Percentiles rank a stretch among this genome's conserved stretches.
Evolutionary conservation across 1,140 invertebrate species (phyloP).

Genomic region (Vollenhovia emeryi): DNA sequence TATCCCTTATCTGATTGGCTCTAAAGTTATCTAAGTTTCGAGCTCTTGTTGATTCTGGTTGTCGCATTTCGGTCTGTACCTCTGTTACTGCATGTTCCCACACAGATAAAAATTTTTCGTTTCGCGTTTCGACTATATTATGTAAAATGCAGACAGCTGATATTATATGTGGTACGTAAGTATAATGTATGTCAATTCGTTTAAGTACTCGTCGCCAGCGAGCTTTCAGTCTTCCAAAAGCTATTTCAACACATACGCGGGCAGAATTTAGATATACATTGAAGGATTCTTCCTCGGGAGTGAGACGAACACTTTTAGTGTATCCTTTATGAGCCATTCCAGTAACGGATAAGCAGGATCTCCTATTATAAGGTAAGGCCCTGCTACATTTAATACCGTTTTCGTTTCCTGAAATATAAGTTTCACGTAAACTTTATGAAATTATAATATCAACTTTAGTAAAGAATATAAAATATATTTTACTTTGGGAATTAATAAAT

Average conservation of each 20-base stretch:
- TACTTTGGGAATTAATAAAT: neutral
- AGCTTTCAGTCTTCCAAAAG: constrained; percentile 3
- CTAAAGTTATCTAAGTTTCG: neutral
- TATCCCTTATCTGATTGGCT: neutral
- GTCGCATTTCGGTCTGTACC: neutral
- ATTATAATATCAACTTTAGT: neutral
- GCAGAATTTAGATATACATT: constrained; percentile 2
- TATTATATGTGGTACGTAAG: neutral
- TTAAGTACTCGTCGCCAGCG: neutral
- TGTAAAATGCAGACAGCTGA: neutral
- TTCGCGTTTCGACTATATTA: constrained; percentile 1
- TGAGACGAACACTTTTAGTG: neutral
- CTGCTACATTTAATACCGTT: neutral
- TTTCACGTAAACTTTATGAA: neutral
- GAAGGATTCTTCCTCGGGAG: neutral
- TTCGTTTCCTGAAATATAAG: neutral
- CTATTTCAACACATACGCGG: constrained; percentile 1
- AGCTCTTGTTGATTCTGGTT: neutral
- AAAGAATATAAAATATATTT: neutral
- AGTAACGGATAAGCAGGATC: constrained; percentile 6
- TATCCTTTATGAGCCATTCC: constrained; percentile 8
- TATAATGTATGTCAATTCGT: neutral
- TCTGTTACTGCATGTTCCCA: neutral
- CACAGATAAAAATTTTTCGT: neutral
- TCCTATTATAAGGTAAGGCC: neutral